Evolutionary conservation across 2,888 invertebrate genomes (phyloP).

Genomic region (Merodon equestris): DNA sequence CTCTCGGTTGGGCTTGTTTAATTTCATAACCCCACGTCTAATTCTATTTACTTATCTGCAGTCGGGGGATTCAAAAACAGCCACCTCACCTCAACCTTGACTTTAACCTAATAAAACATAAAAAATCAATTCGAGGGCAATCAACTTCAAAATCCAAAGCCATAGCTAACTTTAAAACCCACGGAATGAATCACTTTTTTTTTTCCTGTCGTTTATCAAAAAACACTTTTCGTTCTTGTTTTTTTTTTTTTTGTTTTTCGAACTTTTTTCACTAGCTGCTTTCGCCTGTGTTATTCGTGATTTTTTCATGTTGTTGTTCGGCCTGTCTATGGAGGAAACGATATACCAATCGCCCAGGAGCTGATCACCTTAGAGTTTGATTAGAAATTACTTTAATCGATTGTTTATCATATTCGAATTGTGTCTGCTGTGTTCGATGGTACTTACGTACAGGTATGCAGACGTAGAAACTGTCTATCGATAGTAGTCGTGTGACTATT

Average conservation of each 20-base stretch:
- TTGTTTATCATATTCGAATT: slow-evolving; percentile 55
- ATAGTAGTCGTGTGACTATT: slow-evolving; percentile 15
- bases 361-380: slow-evolving; percentile 29
- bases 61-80: slow-evolving; percentile 6
- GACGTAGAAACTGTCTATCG: slow-evolving; percentile 18
- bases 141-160: slow-evolving; percentile 57
- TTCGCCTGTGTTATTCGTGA: not conserved
- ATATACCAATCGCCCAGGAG: slow-evolving; percentile 7
- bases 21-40: slow-evolving; percentile 23
- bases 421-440: slow-evolving; percentile 13
- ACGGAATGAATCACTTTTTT: slow-evolving; percentile 65
- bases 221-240: slow-evolving; percentile 6
- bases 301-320: no score
- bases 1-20: slow-evolving; percentile 6
- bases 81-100: slow-evolving; percentile 59
- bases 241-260: not conserved
- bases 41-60: slow-evolving; percentile 16
- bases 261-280: not conserved
- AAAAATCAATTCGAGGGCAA: slow-evolving; percentile 66
- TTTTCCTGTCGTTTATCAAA: slow-evolving; percentile 66
- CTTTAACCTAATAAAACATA: slow-evolving; percentile 67
- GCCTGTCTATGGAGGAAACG: no score
- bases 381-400: slow-evolving; percentile 39
- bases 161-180: slow-evolving; percentile 54
- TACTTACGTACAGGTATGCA: not conserved